Evolutionary conservation across 2,888 invertebrate genomes (phyloP).

Genomic region (Bugula neritina): DNA sequence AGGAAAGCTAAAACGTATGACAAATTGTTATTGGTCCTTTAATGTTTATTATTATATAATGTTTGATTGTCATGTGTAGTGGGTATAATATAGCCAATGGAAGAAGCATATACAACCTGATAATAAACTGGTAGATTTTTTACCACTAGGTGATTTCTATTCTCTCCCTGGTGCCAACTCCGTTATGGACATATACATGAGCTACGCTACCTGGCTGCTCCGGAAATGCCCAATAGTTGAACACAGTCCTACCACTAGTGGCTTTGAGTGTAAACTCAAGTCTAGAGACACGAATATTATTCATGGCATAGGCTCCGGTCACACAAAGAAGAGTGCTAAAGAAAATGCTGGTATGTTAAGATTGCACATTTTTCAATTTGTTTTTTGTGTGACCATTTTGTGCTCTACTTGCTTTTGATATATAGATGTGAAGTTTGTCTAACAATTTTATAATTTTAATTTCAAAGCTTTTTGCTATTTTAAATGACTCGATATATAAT

Average conservation of each 20-base stretch:
- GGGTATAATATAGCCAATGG: background rate
- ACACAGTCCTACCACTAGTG: background rate
- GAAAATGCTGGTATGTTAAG: background rate
- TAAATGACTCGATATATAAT: too few species aligned
- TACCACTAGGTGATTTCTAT: slow-evolving; percentile 13
- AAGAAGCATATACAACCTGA: too few species aligned
- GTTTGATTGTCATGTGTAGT: background rate
- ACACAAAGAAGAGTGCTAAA: slow-evolving; percentile 11
- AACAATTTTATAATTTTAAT: too few species aligned
- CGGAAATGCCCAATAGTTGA: background rate
- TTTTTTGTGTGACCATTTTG: too few species aligned
- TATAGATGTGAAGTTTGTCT: too few species aligned
- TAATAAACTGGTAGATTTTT: too few species aligned
- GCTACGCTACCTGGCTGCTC: background rate
- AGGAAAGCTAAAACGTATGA: slow-evolving; percentile 7
- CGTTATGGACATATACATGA: background rate
- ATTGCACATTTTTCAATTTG: too few species aligned
- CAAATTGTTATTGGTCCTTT: background rate
- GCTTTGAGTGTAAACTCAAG: background rate
- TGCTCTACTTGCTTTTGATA: too few species aligned
- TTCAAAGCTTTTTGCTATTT: too few species aligned
- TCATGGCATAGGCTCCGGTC: background rate
- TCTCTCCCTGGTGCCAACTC: background rate
- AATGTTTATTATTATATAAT: background rate
- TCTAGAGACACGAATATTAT: background rate